A percentile compares a stretch with the other conserved stretches of the same genome.
Evolutionary conservation across 1,140 invertebrate genomes (phyloP).

Genomic region (Drosophila orosa): DNA sequence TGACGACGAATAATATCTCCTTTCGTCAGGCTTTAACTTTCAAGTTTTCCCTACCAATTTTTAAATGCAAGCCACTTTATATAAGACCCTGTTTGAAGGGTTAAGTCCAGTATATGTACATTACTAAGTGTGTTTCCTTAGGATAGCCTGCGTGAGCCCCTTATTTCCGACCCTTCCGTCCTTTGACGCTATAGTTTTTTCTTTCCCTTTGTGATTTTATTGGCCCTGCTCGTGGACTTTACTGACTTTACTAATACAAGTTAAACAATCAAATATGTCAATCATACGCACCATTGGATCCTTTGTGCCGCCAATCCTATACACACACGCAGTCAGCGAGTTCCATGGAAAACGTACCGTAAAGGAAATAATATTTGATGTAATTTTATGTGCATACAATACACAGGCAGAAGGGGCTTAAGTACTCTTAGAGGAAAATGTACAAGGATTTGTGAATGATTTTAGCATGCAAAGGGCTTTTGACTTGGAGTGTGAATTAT

Average conservation of each 20-base stretch:
- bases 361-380: slow-evolving; percentile 56
- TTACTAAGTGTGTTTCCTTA: neutral
- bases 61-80: neutral
- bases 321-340: slow-evolving; percentile 11
- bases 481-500: slow-evolving; percentile 15
- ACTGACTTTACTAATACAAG: slow-evolving; percentile 65
- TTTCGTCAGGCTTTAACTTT: neutral
- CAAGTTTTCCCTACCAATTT: neutral
- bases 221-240: slow-evolving; percentile 17
- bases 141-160: neutral
- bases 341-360: slow-evolving; percentile 12
- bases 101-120: neutral
- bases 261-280: slow-evolving; percentile 62
- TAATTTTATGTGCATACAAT: slow-evolving; percentile 48
- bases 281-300: slow-evolving; percentile 71
- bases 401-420: slow-evolving; percentile 8
- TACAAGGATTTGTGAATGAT: neutral
- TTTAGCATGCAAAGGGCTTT: slow-evolving; percentile 20
- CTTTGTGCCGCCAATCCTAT: slow-evolving; percentile 36
- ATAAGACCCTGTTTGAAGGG: no score
- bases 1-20: neutral
- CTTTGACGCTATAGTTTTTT: slow-evolving; percentile 3
- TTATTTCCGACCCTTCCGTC: neutral
- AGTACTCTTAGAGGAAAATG: slow-evolving; percentile 25
- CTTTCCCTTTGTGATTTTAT: neutral